These are phyloP conservation scores for Accipiter superciliosus DNA, from an alignment of 2,797 vertebrate species.

Conservation along the genomic window DNA sequence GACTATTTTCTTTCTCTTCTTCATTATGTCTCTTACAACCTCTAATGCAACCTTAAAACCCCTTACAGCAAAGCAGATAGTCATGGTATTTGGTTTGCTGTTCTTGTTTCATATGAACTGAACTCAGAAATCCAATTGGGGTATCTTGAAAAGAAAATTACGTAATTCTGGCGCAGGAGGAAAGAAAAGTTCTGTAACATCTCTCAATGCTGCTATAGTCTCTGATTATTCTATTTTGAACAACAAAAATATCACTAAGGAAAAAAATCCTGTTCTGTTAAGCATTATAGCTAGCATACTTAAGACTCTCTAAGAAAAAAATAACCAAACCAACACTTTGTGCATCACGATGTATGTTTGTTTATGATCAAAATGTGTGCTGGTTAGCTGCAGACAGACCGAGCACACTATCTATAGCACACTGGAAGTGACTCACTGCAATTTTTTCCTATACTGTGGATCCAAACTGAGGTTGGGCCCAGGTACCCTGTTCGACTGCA, in stretches of 20 bases:
- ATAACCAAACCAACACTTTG: background rate
- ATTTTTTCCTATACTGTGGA: background rate
- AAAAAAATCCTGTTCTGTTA: background rate
- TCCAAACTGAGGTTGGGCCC: background rate
- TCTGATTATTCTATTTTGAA: background rate
- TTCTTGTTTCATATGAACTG: background rate
- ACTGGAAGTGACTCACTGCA: background rate
- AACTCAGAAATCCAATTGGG: background rate
- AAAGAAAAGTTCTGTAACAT: background rate
- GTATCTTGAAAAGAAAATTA: background rate
- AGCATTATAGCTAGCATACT: background rate
- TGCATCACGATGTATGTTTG: background rate
- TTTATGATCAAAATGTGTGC: background rate
- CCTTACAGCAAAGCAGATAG: background rate
- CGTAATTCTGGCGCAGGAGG: background rate
- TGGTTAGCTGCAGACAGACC: background rate
- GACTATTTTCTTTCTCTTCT: background rate
- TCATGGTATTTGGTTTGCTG: background rate
- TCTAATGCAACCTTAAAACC: background rate
- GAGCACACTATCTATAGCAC: background rate
- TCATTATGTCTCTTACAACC: background rate
- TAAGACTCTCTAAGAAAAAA: background rate
- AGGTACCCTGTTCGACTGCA: rapidly evolving
- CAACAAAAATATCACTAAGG: background rate
- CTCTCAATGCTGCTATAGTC: background rate